Percentiles rank a stretch among this genome's conserved stretches.
Conservation (phyloP, 1,140 invertebrate genomes). For the Oscheius sp. region DNA sequence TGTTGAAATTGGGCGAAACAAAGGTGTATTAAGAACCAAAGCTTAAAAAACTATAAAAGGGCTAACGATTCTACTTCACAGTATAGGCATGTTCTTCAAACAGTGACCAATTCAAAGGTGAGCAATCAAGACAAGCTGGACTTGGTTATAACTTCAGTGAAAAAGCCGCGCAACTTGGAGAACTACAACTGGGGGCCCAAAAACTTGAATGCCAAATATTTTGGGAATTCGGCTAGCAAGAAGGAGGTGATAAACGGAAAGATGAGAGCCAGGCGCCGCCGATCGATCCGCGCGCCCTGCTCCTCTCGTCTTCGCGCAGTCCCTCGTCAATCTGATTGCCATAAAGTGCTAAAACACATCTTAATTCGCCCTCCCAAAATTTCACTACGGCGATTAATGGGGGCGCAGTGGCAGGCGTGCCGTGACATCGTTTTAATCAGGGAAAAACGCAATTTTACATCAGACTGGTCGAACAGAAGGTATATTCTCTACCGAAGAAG, state of each 20-base stretch:
- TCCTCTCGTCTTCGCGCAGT: not conserved
- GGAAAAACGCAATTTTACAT: too few relatives aligned
- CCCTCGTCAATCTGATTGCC: slow-evolving; percentile 5
- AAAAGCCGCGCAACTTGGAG: too few relatives aligned
- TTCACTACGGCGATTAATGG: not conserved
- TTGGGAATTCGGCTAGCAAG: not conserved
- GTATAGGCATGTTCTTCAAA: too few relatives aligned
- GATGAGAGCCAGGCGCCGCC: slow-evolving; percentile 11
- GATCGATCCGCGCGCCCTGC: slow-evolving; percentile 9
- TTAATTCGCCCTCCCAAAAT: not conserved
- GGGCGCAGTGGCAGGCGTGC: too few relatives aligned
- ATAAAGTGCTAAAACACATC: slow-evolving; percentile 7
- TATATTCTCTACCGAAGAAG: too few relatives aligned
- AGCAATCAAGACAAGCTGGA: not conserved
- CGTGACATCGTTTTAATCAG: too few relatives aligned
- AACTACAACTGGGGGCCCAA: too few relatives aligned
- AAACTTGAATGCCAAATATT: too few relatives aligned
- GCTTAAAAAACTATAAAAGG: not conserved
- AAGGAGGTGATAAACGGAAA: slow-evolving; percentile 12
- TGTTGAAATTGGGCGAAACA: not conserved
- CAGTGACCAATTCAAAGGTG: not conserved
- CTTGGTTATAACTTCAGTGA: not conserved
- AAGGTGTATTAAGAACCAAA: not conserved
- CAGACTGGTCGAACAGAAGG: too few relatives aligned
- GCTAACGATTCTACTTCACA: not conserved